Conservation (phyloP, 1,140 invertebrate species). For the Brachystomella parvula region DNA sequence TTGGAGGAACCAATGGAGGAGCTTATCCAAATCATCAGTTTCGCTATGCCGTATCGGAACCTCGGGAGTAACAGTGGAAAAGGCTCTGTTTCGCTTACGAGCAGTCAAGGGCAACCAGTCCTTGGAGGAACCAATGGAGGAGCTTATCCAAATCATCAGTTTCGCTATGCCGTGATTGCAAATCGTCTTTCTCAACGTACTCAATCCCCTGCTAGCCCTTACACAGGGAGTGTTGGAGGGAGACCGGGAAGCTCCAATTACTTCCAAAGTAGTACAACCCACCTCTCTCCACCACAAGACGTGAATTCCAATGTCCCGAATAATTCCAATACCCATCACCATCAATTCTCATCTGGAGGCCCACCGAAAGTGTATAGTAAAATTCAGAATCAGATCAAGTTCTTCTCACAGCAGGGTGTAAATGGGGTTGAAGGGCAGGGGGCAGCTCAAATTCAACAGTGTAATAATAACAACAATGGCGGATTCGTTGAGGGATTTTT, state of each 20-base stretch:
- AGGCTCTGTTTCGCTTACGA: no score
- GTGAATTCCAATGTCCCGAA: not conserved
- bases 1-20: not conserved
- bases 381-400: constrained; percentile 1
- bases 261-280: not conserved
- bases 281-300: not conserved
- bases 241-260: not conserved
- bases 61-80: not conserved
- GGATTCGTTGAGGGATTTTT: not conserved
- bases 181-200: constrained; percentile 16
- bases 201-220: not conserved
- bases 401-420: constrained; percentile 5
- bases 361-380: not conserved
- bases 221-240: not conserved
- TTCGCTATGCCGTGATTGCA: constrained; percentile 22
- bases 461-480: not conserved
- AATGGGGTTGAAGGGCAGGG: not conserved
- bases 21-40: constrained; percentile 18
- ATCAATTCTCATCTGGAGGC: no score
- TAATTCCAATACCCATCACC: not conserved
- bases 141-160: constrained; percentile 23
- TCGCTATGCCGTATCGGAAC: constrained; percentile 13
- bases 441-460: not conserved
- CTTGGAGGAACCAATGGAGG: constrained; percentile 6
- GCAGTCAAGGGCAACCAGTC: no score